These are phyloP conservation scores for Dasypolia templi DNA, from an alignment of 2,888 invertebrate genomes.

Conservation along the genomic window DNA sequence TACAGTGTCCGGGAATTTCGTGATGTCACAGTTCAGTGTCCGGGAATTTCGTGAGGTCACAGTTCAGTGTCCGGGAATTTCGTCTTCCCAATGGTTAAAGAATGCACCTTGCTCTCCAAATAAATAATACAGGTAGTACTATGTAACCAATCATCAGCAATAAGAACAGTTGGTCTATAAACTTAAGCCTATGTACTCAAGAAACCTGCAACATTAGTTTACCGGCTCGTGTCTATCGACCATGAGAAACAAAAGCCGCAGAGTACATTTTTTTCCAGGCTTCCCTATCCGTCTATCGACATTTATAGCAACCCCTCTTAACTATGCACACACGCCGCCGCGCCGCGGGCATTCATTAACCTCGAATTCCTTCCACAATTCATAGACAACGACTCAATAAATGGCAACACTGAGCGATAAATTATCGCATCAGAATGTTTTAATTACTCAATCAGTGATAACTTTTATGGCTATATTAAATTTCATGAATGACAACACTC, in stretches of 20 bases:
- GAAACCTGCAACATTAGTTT: constrained; percentile 24
- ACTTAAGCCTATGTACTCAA: neutral
- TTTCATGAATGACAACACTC: constrained; percentile 54
- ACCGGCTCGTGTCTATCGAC: constrained; percentile 10
- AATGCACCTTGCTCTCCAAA: neutral
- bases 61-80: neutral
- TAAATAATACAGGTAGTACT: neutral
- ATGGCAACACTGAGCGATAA: constrained; percentile 56
- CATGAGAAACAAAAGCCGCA: constrained; percentile 41
- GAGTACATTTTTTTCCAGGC: constrained; percentile 51
- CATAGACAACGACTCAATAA: constrained; percentile 61
- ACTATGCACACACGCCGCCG: constrained; percentile 52
- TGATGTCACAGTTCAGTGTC: neutral
- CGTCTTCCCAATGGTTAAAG: neutral
- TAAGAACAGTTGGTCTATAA: neutral
- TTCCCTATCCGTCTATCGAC: constrained; percentile 57
- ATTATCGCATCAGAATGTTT: constrained; percentile 61
- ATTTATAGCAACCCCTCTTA: constrained; percentile 55
- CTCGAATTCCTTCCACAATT: constrained; percentile 63
- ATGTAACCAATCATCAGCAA: neutral
- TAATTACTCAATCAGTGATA: constrained; percentile 70
- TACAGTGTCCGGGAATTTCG: too few species aligned
- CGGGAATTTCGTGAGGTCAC: neutral
- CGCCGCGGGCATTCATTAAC: constrained; percentile 61
- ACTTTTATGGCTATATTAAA: constrained; percentile 64